phyloP scores from a whole-genome alignment of 1,140 invertebrate genomes.

The Hylyphantes graminicola region DNA sequence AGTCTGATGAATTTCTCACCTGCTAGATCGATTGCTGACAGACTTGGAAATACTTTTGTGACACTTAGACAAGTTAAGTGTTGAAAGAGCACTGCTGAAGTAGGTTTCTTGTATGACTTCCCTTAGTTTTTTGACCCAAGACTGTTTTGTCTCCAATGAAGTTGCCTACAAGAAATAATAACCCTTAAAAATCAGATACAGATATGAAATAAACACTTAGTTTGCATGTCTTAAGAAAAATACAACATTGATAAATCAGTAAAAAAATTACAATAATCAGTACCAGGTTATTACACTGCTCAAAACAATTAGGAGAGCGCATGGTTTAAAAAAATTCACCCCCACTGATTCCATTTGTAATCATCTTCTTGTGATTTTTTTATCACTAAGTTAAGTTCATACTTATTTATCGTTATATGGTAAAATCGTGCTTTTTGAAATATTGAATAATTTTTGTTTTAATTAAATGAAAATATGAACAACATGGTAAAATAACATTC shows the following conservation, averaged over 20 bases:
- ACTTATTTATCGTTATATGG: no score
- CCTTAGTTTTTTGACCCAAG: slow-evolving; percentile 93
- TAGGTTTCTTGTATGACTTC: slow-evolving; percentile 97
- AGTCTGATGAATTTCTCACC: slow-evolving; percentile 68
- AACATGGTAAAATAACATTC: no score
- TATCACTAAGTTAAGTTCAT: no score
- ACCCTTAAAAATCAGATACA: not conserved
- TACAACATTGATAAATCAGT: not conserved
- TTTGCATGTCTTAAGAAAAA: not conserved
- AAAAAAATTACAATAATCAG: not conserved
- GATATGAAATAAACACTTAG: not conserved
- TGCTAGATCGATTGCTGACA: slow-evolving; percentile 81
- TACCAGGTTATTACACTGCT: no score
- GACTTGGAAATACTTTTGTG: slow-evolving; percentile 74
- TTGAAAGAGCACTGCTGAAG: slow-evolving; percentile 80
- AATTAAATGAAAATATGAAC: no score
- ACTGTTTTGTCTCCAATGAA: slow-evolving; percentile 90
- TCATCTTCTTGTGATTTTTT: no score
- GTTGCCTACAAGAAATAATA: slow-evolving; percentile 72
- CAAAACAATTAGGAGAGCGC: no score
- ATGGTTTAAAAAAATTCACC: no score
- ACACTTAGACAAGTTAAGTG: slow-evolving; percentile 67
- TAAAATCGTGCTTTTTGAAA: no score
- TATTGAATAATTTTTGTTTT: no score
- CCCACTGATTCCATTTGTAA: no score